phyloP scores from a whole-genome alignment of 2,888 invertebrate species.

The Timema podura region DNA sequence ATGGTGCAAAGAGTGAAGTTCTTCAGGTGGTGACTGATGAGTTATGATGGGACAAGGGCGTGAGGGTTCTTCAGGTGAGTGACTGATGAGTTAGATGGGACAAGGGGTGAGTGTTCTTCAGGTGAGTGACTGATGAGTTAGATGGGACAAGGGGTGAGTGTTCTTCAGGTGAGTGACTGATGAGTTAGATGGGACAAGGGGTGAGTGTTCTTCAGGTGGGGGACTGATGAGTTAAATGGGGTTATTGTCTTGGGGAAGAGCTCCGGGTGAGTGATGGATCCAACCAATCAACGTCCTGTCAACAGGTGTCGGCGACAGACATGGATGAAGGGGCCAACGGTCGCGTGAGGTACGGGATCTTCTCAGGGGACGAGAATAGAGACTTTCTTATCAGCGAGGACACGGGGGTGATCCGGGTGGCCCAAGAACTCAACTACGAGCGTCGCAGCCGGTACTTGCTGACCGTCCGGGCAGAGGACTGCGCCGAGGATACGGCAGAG shows the following conservation, averaged over 20 bases:
- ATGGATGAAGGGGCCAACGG: slow-evolving; percentile 85
- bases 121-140: slow-evolving; percentile 47
- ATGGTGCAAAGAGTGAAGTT: slow-evolving; percentile 60
- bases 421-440: slow-evolving; percentile 91
- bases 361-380: slow-evolving; percentile 82
- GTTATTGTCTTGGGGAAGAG: too few relatives aligned
- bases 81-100: too few relatives aligned
- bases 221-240: too few relatives aligned
- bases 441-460: slow-evolving; percentile 78
- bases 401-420: slow-evolving; percentile 83
- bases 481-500: slow-evolving; percentile 62
- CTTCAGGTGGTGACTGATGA: slow-evolving; percentile 59
- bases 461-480: slow-evolving; percentile 83
- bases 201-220: too few relatives aligned
- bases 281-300: too few relatives aligned
- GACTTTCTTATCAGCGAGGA: slow-evolving; percentile 92
- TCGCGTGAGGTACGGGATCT: slow-evolving; percentile 86
- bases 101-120: slow-evolving; percentile 87
- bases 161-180: slow-evolving; percentile 62
- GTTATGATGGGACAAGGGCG: too few relatives aligned
- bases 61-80: too few relatives aligned
- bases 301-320: slow-evolving; percentile 81
- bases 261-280: too few relatives aligned
- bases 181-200: too few relatives aligned
- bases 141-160: slow-evolving; percentile 59